Base-by-base conservation (phyloP, 2,113 vertebrate species). In the Microcebus jonahi region DNA sequence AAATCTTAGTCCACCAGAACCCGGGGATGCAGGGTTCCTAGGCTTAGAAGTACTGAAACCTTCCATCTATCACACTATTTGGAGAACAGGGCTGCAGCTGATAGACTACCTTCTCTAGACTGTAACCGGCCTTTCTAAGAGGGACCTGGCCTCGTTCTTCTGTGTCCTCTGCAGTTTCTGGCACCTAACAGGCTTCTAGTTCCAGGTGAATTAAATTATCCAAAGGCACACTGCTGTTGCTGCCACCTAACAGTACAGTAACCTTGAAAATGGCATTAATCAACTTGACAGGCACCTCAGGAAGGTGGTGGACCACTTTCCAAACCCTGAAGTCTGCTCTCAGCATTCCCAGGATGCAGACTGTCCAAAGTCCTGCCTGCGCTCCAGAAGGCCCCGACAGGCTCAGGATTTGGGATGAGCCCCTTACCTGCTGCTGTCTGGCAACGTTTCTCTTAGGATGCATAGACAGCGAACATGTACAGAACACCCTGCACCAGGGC, bases 401-500 rank as follows among this genome's bases (percentile, higher is more conserved):
- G 59, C 75, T 92, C 53, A 5, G 59, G n/a, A n/a, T 27, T 13
- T 59, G 1, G 4, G 14, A 31, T 21, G 18, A 67, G 71, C 23
- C 5, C 1, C 29, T 8, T 23, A 4, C 9, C 57, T 25, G 42
- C 42, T 13, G 17, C 79, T 55, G 13, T 0, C 0, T 2, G 42
- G 36, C 20, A 42, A 21, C 9, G 50, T 75, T 61, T 61, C 23
- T 0, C 5, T 3, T 2, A 25, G 39, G 48, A 39, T 20, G 23
- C 0, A 20, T 0, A 1, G 3, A 14, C 5, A 42, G 67, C 29
- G 13, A 18, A 23, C 27, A 21, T 0, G 25, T 0, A 15, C 3
- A 18, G 27, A 48, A 11, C 31, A 27, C 81, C 14, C 8, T 20
- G 39, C 23, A 6, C 10, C 2, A 2, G 14, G 23, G 6, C n/a